A percentile compares a stretch with the other conserved stretches of the same genome.
Evolutionary conservation across 2,797 vertebrate species (phyloP).

Genomic region (Peromyscus nudipes): DNA sequence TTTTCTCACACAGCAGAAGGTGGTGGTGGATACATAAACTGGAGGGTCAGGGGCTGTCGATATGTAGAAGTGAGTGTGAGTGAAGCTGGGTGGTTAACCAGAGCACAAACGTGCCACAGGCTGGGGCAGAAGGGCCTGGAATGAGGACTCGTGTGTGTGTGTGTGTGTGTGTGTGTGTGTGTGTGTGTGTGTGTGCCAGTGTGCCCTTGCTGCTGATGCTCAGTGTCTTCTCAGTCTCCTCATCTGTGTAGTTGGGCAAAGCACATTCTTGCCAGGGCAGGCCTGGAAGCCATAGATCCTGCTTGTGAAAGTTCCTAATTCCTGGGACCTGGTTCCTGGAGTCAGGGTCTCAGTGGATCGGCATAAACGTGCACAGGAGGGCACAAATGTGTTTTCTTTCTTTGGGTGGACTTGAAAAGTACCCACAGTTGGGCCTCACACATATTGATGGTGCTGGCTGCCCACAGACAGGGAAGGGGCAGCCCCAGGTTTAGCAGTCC

Average conservation of each 20-base stretch:
- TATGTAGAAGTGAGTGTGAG: neutral
- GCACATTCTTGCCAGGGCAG: neutral
- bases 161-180: too few species aligned
- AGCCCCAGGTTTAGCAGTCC: neutral
- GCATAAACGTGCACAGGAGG: neutral
- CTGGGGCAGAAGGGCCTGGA: neutral
- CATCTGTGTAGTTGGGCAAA: conserved; percentile 6
- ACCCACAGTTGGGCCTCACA: neutral
- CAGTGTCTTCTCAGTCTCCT: neutral
- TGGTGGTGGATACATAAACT: neutral
- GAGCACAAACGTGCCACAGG: rapidly evolving
- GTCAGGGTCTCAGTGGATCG: neutral
- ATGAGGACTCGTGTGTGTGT: too few species aligned
- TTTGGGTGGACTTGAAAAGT: neutral
- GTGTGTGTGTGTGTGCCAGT: too few species aligned
- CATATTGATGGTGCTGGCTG: neutral
- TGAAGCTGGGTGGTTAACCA: neutral
- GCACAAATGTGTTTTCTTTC: rapidly evolving
- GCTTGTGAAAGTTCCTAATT: neutral
- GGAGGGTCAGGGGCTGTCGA: neutral
- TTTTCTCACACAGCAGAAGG: neutral
- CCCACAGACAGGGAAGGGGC: neutral
- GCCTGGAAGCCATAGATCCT: neutral
- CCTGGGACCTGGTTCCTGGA: neutral
- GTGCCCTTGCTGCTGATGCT: neutral